These are phyloP conservation scores for Junonia oenone DNA, from an alignment of 2,888 invertebrate species.

Conservation along the genomic window DNA sequence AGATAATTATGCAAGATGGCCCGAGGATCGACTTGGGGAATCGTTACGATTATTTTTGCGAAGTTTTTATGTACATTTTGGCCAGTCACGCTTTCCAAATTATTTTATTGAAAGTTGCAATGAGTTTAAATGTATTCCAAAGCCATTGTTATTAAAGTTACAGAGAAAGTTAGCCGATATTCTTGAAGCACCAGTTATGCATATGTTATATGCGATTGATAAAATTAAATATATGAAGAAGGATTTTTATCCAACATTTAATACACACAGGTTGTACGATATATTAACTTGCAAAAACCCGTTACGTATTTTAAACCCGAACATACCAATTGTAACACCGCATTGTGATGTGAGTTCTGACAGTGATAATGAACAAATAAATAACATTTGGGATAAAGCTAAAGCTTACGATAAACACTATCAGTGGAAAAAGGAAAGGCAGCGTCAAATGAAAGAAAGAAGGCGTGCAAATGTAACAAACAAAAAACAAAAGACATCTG, in stretches of 20 bases:
- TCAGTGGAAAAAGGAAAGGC: conserved; percentile 53
- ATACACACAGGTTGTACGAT: conserved; percentile 79
- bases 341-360: conserved; percentile 51
- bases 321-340: conserved; percentile 44
- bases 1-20: conserved; percentile 84
- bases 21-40: conserved; percentile 85
- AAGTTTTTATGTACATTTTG: conserved; percentile 81
- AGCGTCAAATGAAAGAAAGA: conserved; percentile 58
- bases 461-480: conserved; percentile 46
- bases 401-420: conserved; percentile 73
- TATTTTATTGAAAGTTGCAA: conserved; percentile 87
- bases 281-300: conserved; percentile 80
- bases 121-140: conserved; percentile 85
- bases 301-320: conserved; percentile 66
- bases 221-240: conserved; percentile 82
- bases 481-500: conserved; percentile 50
- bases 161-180: conserved; percentile 84
- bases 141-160: conserved; percentile 80
- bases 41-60: conserved; percentile 82
- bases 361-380: conserved; percentile 58
- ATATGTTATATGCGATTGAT: conserved; percentile 83
- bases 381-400: conserved; percentile 67
- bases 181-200: conserved; percentile 85
- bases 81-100: conserved; percentile 82
- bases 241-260: conserved; percentile 82